Evolutionary conservation across 2,888 invertebrate genomes (phyloP).

Genomic region (Laspeyria flexula): DNA sequence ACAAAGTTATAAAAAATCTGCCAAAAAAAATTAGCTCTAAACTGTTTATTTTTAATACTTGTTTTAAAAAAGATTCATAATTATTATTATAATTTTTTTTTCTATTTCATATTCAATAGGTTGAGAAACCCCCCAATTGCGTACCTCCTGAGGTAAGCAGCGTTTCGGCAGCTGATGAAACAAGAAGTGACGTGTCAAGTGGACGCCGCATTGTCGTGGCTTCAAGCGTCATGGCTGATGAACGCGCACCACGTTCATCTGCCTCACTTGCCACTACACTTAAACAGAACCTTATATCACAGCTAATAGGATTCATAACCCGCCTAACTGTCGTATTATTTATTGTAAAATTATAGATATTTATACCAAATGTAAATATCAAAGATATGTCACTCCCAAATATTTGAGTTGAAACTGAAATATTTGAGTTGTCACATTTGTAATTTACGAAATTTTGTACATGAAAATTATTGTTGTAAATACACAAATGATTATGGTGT

Average conservation of each 20-base stretch:
- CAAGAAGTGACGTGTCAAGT: conserved; percentile 70
- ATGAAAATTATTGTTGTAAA: conserved; percentile 43
- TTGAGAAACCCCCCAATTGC: conserved; percentile 75
- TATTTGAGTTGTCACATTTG: no score
- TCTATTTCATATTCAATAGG: no score
- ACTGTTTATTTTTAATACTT: no score
- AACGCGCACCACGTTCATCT: conserved; percentile 72
- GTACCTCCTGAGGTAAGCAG: conserved; percentile 84
- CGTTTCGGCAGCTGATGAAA: conserved; percentile 69
- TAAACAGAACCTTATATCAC: conserved; percentile 45
- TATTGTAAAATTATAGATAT: conserved; percentile 32
- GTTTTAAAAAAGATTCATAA: no score
- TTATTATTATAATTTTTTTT: no score
- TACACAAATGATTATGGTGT: conserved; percentile 46
- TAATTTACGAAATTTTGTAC: conserved; percentile 22
- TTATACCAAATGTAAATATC: conserved; percentile 35
- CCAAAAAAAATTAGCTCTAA: no score
- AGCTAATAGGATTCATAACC: conserved; percentile 38
- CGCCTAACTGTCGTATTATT: conserved; percentile 40
- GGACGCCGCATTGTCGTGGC: conserved; percentile 87
- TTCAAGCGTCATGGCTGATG: conserved; percentile 89
- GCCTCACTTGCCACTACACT: conserved; percentile 53
- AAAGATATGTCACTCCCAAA: conserved; percentile 1
- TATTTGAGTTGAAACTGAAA: no score
- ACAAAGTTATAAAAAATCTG: no score